Evolutionary conservation across 2,113 vertebrate species (phyloP), one percentile per base, ranked within the genome.

Genomic region (Trogon melanurus): DNA sequence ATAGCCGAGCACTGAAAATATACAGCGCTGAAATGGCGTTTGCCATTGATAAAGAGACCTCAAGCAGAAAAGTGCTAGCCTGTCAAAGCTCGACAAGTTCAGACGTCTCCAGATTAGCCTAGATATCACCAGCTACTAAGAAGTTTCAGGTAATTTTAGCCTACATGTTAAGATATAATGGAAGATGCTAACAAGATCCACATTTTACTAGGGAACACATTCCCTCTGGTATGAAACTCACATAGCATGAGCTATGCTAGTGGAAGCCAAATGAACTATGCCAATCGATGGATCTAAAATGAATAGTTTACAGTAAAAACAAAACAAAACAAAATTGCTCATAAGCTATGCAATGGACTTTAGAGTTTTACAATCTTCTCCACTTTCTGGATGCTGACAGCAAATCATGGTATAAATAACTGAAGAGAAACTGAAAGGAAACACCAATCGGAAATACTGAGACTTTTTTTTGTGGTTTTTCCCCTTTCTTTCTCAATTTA

Each of bases 401-500:
- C 41, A 79, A 85, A 85, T 36, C 1, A 1, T 20, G 30, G 44
- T 51, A 73, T 1, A 2, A 80, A 44, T 3, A 62, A 30, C 29
- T 56, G 48, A 93, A 80, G 32, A 80, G 45, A 89, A 93, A 66
- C 13, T 38, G 89, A 88, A 94, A 89, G 72, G 56, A 93, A 96
- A 95, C 36, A 94, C 64, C 3, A 1, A 21, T 41, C 0, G 0
- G 79, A 93, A 95, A 80, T 60, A 73, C 6, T 23, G 32, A 76
- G 44, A 50, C 38, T 16, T 58, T 69, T 73, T 64, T 79, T 47
- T 90, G 84, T 69, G 70, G 76, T 41, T 94, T 91, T 84, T 32
- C 4, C 22, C 19, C 79, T 80, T 93, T 95, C 82, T 85, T 78
- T 64, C 74, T 91, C 67, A 88, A 94, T 95, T 96, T 95, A 80